Conservation (phyloP, 2,888 invertebrate species). For the Thymelicus acteon region DNA sequence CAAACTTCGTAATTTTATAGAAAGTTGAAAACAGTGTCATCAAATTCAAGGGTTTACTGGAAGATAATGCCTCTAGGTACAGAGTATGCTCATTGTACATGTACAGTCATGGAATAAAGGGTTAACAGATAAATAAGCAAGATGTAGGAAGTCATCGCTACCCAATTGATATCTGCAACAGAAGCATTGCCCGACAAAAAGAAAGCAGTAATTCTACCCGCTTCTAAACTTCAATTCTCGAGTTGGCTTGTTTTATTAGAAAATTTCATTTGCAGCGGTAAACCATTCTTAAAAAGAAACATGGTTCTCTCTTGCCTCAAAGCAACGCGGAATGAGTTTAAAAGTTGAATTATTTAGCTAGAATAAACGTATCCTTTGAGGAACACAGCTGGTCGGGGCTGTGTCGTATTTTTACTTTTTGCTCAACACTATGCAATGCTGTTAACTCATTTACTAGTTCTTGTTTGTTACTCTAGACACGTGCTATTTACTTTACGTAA, state of each 20-base stretch:
- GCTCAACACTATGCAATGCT: slow-evolving; percentile 17
- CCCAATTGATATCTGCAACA: too few relatives aligned
- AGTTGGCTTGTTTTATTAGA: slow-evolving; percentile 1
- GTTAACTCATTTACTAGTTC: slow-evolving; percentile 31
- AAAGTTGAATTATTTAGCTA: slow-evolving; percentile 35
- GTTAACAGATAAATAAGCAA: too few relatives aligned
- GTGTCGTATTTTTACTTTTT: slow-evolving; percentile 20
- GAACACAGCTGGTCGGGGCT: slow-evolving; percentile 28
- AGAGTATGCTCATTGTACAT: too few relatives aligned
- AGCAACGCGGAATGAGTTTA: slow-evolving; percentile 36
- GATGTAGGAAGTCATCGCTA: too few relatives aligned
- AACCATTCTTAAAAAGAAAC: slow-evolving; percentile 19
- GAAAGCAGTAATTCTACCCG: too few relatives aligned
- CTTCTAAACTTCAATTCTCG: too few relatives aligned
- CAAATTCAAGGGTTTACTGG: too few relatives aligned
- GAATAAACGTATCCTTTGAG: slow-evolving; percentile 36
- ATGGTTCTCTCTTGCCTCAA: slow-evolving; percentile 28
- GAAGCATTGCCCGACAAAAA: too few relatives aligned
- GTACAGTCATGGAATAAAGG: too few relatives aligned
- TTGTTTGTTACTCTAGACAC: slow-evolving; percentile 31
- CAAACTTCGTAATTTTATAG: too few relatives aligned
- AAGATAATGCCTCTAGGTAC: too few relatives aligned
- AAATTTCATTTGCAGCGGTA: slow-evolving; percentile 11
- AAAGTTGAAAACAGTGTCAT: too few relatives aligned
- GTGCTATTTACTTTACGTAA: slow-evolving; percentile 26